Evolutionary conservation across 1,140 invertebrate genomes (phyloP).

Genomic region (Riptortus pedestris): DNA sequence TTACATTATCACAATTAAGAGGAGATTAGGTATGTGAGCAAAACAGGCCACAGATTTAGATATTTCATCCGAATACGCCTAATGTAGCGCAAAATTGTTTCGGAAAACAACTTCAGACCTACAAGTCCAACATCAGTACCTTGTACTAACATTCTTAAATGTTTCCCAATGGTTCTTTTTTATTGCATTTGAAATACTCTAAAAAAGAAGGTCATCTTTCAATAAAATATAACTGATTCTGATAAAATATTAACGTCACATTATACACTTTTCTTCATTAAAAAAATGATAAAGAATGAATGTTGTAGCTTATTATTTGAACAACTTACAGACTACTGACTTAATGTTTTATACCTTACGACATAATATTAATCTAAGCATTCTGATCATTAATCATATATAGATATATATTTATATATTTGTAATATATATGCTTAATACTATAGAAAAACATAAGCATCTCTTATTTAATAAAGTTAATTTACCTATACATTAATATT

Average conservation of each 20-base stretch:
- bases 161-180: neutral
- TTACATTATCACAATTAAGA: constrained; percentile 29
- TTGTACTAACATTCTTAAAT: neutral
- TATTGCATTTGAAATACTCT: constrained; percentile 1
- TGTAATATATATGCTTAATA: constrained; percentile 21
- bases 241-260: neutral
- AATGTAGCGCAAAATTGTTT: neutral
- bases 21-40: constrained; percentile 31
- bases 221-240: constrained; percentile 1
- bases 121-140: constrained; percentile 2
- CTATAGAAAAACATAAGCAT: constrained; percentile 25
- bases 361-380: constrained; percentile 22
- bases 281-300: no score
- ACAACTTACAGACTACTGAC: constrained; percentile 25
- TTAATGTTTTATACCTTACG: constrained; percentile 25
- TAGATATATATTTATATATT: constrained; percentile 22
- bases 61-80: constrained; percentile 1
- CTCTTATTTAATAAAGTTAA: constrained; percentile 12
- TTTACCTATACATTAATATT: constrained; percentile 29
- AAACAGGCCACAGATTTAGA: constrained; percentile 29
- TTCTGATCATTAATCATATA: constrained; percentile 12
- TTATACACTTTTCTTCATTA: neutral
- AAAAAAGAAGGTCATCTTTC: constrained; percentile 1
- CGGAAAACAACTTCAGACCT: neutral
- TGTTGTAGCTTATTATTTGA: constrained; percentile 17